These are phyloP conservation scores for Drosophila quinaria DNA, from an alignment of 2,888 invertebrate genomes.

Conservation along the genomic window DNA sequence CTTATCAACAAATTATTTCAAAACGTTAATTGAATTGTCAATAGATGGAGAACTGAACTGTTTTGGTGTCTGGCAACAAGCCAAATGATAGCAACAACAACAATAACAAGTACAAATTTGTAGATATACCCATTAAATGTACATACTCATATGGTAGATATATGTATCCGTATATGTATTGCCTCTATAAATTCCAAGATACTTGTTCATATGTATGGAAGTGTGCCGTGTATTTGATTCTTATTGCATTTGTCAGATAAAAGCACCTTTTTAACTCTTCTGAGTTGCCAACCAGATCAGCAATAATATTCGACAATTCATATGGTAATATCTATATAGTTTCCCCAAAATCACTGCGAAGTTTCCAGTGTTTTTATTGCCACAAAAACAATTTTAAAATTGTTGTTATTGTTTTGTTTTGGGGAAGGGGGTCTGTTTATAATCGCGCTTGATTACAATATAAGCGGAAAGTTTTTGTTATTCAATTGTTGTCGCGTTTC, in stretches of 20 bases:
- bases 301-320: constrained; percentile 13
- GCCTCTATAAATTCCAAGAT: constrained; percentile 57
- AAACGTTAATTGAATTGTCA: constrained; percentile 80
- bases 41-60: constrained; percentile 66
- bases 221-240: constrained; percentile 46
- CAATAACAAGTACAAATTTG: constrained; percentile 27
- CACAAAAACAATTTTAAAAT: too few species aligned
- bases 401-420: constrained; percentile 29
- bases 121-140: constrained; percentile 37
- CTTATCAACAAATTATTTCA: constrained; percentile 78
- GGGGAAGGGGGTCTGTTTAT: constrained; percentile 29
- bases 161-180: constrained; percentile 32
- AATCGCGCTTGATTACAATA: constrained; percentile 38
- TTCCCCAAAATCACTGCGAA: constrained; percentile 41
- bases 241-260: constrained; percentile 75
- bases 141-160: constrained; percentile 19
- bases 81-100: constrained; percentile 59
- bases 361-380: constrained; percentile 24
- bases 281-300: constrained; percentile 29
- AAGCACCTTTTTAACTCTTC: constrained; percentile 13
- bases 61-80: constrained; percentile 57
- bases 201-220: constrained; percentile 35
- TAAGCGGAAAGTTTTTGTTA: constrained; percentile 73
- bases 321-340: constrained; percentile 9
- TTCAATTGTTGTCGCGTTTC: constrained; percentile 63